A percentile compares a stretch with the other conserved stretches of the same genome.
phyloP scores from a whole-genome alignment of 2,113 vertebrate species.

The Himantopus leucocephalus region DNA sequence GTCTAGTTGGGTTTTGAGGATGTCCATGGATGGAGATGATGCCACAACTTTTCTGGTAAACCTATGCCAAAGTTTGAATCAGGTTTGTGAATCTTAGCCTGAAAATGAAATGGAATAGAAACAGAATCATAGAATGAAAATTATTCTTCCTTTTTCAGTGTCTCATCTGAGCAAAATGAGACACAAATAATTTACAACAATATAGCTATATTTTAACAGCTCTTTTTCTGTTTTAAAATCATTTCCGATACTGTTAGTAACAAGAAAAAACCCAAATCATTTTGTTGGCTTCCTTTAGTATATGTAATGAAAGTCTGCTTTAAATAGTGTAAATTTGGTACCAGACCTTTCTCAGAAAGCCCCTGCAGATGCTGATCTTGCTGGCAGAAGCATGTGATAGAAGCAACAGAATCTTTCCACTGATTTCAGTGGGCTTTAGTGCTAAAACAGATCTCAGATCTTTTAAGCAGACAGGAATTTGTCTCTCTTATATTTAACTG shows the following conservation, averaged over 20 bases:
- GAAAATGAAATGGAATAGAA: neutral
- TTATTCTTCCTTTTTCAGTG: neutral
- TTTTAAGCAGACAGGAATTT: neutral
- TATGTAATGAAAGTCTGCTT: neutral
- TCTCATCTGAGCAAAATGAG: neutral
- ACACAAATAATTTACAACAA: neutral
- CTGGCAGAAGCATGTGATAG: neutral
- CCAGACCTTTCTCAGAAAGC: neutral
- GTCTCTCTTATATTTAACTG: neutral
- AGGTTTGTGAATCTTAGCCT: rapidly evolving
- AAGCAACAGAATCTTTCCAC: neutral
- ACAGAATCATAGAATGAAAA: neutral
- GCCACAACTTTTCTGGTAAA: neutral
- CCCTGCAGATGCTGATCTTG: neutral
- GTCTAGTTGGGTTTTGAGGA: neutral
- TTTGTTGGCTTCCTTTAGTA: neutral
- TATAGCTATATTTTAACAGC: neutral
- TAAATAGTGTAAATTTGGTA: neutral
- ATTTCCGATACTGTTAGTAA: neutral
- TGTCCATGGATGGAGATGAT: neutral
- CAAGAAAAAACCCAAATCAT: neutral
- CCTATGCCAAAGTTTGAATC: neutral
- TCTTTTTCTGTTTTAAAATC: neutral
- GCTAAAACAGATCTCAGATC: neutral
- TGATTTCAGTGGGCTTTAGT: neutral